Percentiles rank a stretch among this genome's conserved stretches.
Evolutionary conservation across 2,888 invertebrate species (phyloP).

Genomic region (Plusia festucae): DNA sequence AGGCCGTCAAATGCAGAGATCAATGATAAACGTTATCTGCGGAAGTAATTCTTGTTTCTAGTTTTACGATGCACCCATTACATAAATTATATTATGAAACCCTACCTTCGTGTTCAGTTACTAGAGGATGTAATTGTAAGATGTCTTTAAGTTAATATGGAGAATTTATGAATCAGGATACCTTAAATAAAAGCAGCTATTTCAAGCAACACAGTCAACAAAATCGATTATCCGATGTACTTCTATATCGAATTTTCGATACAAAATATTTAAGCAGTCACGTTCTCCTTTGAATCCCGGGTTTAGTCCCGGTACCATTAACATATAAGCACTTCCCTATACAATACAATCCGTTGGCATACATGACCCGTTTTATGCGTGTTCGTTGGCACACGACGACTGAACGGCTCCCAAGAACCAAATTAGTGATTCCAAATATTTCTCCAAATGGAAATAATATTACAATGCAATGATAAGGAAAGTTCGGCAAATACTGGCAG

Average conservation of each 20-base stretch:
- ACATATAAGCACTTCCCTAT: slow-evolving; percentile 27
- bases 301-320: slow-evolving; percentile 24
- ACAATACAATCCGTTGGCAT: slow-evolving; percentile 37
- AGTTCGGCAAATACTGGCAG: slow-evolving; percentile 17
- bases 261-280: slow-evolving; percentile 16
- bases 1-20: too few relatives aligned
- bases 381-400: slow-evolving; percentile 48
- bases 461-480: slow-evolving; percentile 15
- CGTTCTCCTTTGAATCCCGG: not conserved
- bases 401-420: slow-evolving; percentile 26
- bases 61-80: too few relatives aligned
- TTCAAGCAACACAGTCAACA: not conserved
- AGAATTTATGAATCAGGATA: too few relatives aligned
- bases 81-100: too few relatives aligned
- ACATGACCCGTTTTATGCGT: slow-evolving; percentile 54
- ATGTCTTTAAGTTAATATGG: too few relatives aligned
- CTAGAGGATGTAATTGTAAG: too few relatives aligned
- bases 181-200: not conserved
- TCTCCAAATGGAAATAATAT: slow-evolving; percentile 39
- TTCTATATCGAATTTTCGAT: not conserved
- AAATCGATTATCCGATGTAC: not conserved
- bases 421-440: slow-evolving; percentile 47
- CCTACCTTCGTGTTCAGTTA: too few relatives aligned
- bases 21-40: too few relatives aligned
- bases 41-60: too few relatives aligned